phyloP scores from a whole-genome alignment of 2,888 invertebrate genomes.

The Ischnus inquisitorius region DNA sequence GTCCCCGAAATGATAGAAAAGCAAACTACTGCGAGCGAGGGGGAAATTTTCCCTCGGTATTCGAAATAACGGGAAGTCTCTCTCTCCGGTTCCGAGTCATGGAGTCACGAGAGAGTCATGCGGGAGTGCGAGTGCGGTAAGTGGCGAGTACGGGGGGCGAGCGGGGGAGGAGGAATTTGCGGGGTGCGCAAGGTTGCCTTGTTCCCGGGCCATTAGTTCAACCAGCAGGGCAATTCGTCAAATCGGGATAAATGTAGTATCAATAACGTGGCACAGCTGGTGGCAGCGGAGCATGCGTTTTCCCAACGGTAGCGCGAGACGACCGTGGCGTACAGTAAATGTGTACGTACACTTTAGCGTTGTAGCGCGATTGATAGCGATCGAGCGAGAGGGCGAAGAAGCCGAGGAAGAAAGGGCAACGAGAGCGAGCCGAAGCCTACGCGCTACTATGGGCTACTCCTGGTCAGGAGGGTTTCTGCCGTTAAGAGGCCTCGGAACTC shows the following conservation, averaged over 20 bases:
- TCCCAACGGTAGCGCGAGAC: slow-evolving; percentile 67
- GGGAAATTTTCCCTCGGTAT: background rate
- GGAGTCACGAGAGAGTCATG: slow-evolving; percentile 10
- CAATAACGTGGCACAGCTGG: slow-evolving; percentile 85
- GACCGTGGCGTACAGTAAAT: background rate
- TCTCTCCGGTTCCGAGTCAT: background rate
- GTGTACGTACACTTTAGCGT: background rate
- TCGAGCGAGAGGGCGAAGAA: slow-evolving; percentile 19
- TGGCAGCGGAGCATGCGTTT: slow-evolving; percentile 84
- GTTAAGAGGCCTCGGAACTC: slow-evolving; percentile 33
- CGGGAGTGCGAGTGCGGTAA: background rate
- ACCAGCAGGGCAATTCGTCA: slow-evolving; percentile 83
- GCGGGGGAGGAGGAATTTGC: background rate
- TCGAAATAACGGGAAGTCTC: background rate
- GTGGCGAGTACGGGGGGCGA: background rate
- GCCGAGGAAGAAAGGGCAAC: background rate
- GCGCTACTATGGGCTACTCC: slow-evolving; percentile 9
- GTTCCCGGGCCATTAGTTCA: slow-evolving; percentile 83
- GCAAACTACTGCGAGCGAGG: background rate
- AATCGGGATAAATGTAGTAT: slow-evolving; percentile 85
- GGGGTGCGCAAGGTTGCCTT: slow-evolving; percentile 46
- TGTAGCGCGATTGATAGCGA: slow-evolving; percentile 17
- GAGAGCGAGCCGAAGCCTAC: slow-evolving; percentile 5
- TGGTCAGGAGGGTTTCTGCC: slow-evolving; percentile 57
- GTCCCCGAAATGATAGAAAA: background rate